phyloP scores from a whole-genome alignment of 2,113 vertebrate species.

The Bufo gargarizans region DNA sequence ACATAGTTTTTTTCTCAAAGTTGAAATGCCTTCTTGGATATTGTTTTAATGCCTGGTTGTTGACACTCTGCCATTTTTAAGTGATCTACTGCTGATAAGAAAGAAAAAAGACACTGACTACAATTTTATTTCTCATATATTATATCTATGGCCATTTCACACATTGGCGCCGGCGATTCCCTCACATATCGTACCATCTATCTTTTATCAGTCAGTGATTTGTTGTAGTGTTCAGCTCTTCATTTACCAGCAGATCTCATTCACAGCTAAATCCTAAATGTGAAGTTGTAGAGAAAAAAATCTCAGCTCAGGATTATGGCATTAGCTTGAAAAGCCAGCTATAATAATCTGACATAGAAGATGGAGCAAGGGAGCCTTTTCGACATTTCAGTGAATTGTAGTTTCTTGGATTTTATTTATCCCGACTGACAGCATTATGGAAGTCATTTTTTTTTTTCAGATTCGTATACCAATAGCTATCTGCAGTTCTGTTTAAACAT shows the following conservation, averaged over 20 bases:
- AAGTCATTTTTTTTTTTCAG: slow-evolving; percentile 47
- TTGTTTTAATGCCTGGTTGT: background rate
- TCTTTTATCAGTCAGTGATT: slow-evolving; percentile 40
- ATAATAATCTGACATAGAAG: slow-evolving; percentile 52
- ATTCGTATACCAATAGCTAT: slow-evolving; percentile 23
- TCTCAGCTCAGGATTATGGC: slow-evolving; percentile 44
- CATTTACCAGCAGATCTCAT: slow-evolving; percentile 30
- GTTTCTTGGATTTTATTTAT: slow-evolving; percentile 48
- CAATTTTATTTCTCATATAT: background rate
- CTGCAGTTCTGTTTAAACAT: slow-evolving; percentile 3
- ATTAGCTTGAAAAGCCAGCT: slow-evolving; percentile 49
- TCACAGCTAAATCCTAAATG: slow-evolving; percentile 48
- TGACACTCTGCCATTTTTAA: background rate
- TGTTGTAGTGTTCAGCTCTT: slow-evolving; percentile 14
- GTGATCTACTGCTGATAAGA: background rate
- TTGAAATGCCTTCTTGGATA: too few relatives aligned
- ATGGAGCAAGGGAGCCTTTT: slow-evolving; percentile 32
- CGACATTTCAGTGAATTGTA: slow-evolving; percentile 52
- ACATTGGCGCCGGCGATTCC: background rate
- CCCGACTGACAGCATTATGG: slow-evolving; percentile 39
- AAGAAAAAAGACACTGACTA: background rate
- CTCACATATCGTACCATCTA: background rate
- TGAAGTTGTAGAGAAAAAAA: slow-evolving; percentile 43
- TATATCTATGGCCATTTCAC: background rate
- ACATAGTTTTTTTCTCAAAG: too few relatives aligned